These are phyloP conservation scores for Myopa testacea DNA, from an alignment of 2,888 invertebrate species.

Conservation along the genomic window DNA sequence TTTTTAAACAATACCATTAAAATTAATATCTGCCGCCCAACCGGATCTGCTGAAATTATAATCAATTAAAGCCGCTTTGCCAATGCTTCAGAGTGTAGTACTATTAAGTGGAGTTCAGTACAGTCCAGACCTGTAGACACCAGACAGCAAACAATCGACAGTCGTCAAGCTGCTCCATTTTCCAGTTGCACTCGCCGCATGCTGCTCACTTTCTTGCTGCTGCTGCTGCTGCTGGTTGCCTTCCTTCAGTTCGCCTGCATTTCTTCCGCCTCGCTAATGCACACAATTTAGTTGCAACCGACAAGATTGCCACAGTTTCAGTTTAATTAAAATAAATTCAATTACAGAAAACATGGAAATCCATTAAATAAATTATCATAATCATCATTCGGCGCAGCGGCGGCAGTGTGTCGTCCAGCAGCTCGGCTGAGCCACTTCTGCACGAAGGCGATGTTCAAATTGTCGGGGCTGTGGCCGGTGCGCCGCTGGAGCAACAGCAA, in stretches of 20 bases:
- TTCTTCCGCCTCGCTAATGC: constrained; percentile 32
- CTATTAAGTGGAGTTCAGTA: not conserved
- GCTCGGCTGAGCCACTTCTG: not conserved
- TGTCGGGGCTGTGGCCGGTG: constrained; percentile 13
- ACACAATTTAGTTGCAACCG: constrained; percentile 35
- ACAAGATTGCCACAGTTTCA: constrained; percentile 46
- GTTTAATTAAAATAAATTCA: constrained; percentile 69
- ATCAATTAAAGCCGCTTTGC: constrained; percentile 46
- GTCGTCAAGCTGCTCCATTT: not conserved
- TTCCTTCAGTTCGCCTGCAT: constrained; percentile 1
- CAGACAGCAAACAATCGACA: not conserved
- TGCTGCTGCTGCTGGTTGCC: not conserved
- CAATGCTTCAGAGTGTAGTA: not conserved
- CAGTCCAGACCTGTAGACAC: not conserved
- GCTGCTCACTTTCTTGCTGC: not conserved
- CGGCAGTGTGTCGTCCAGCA: not conserved
- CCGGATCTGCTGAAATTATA: constrained; percentile 42
- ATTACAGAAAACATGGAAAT: constrained; percentile 69
- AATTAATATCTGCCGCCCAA: constrained; percentile 12
- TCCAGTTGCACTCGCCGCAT: constrained; percentile 5
- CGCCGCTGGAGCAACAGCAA: constrained; percentile 37
- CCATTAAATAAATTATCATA: constrained; percentile 67
- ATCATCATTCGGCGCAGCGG: constrained; percentile 52
- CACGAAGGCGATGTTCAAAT: constrained; percentile 7
- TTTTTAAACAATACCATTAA: not conserved